A percentile compares a stretch with the other conserved stretches of the same genome.
These are phyloP conservation scores for Bergia sp. DNA, from an alignment of 92 coral and sea anemone genomes.

Conservation along the genomic window DNA sequence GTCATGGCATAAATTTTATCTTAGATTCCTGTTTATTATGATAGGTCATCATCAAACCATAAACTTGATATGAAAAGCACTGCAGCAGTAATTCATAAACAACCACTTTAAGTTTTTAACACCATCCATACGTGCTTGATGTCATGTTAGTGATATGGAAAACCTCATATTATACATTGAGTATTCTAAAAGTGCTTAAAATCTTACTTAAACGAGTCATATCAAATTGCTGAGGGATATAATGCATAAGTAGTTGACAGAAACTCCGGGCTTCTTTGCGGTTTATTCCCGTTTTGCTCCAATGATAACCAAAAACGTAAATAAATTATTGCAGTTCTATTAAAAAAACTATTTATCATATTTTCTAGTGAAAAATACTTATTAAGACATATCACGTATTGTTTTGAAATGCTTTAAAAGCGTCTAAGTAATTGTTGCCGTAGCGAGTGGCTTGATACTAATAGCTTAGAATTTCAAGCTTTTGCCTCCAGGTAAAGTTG, in stretches of 20 bases:
- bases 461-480: background rate
- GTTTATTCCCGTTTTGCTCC: background rate
- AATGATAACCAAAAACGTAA: background rate
- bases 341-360: background rate
- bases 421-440: background rate
- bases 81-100: background rate
- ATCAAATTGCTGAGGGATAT: conserved; percentile 18
- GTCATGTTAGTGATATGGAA: background rate
- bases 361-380: background rate
- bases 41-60: background rate
- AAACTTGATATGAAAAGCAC: background rate
- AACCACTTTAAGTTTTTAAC: background rate
- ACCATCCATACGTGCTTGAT: background rate
- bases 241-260: background rate
- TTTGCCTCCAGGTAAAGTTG: background rate
- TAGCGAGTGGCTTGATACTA: background rate
- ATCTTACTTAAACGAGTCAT: background rate
- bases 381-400: background rate
- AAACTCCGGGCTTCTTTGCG: background rate
- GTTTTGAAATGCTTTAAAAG: background rate
- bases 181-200: background rate
- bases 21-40: background rate
- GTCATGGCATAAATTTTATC: conserved; percentile 10
- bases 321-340: background rate
- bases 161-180: background rate